phyloP scores from a whole-genome alignment of 2,888 invertebrate genomes.

The Xestia ashworthii region DNA sequence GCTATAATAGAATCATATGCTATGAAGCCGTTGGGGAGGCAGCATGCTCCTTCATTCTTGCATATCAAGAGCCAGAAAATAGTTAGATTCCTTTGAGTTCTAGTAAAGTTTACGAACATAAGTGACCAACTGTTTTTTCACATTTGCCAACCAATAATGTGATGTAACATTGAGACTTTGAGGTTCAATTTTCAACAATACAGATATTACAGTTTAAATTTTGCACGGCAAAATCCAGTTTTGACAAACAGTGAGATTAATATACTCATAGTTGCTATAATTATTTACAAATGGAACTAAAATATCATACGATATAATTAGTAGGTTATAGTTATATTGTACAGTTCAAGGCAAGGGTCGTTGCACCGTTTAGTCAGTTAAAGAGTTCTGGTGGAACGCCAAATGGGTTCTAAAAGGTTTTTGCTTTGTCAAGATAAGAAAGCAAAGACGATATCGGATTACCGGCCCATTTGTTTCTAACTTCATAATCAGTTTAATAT shows the following conservation, averaged over 20 bases:
- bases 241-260: constrained; percentile 34
- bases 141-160: no score
- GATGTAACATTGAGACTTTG: background rate
- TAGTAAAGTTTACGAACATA: background rate
- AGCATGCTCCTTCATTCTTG: constrained; percentile 29
- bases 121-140: background rate
- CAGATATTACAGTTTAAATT: background rate
- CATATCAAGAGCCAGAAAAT: background rate
- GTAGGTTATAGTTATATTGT: constrained; percentile 9
- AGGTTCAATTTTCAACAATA: background rate
- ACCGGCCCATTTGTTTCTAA: background rate
- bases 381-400: background rate
- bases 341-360: constrained; percentile 5
- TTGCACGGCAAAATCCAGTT: constrained; percentile 11
- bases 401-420: background rate
- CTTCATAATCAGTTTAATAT: background rate
- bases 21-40: background rate
- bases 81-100: background rate
- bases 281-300: constrained; percentile 38
- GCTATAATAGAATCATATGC: background rate
- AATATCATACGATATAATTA: constrained; percentile 12
- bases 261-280: constrained; percentile 1
- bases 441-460: background rate
- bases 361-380: constrained; percentile 25
- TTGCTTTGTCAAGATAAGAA: background rate